Base-by-base conservation (phyloP, 2,797 vertebrate species). In the Bryconaethiops microstoma region DNA sequence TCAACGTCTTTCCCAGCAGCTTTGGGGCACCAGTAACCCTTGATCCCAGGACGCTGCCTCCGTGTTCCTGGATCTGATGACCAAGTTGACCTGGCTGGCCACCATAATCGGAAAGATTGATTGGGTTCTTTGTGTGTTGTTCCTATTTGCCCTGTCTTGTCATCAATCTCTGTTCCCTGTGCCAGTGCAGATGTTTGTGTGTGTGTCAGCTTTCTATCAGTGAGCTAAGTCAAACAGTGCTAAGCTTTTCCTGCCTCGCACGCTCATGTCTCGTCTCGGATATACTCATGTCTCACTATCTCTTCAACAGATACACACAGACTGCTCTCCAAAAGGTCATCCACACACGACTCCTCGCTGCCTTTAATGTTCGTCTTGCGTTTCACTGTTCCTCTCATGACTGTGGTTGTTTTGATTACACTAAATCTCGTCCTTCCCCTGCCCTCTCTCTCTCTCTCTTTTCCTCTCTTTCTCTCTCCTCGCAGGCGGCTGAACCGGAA, bases 401-500 rank as follows among this genome's bases (percentile, higher is more conserved):
- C 67, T 76, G 60, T 48, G 35, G 67, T 77, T 81, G 76, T 70
- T 84, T 85, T 79, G 77, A 84, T 70, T 64, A 73, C 67, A 59
- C 74, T 86, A 59, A 85, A 76, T 77, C 57, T 81, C 75, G 55
- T 77, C 81, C 75, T 84, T 71, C 64, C 60, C 59, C 7, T 83
- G 45, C 60, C 78, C 71, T 83, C 60, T 76, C 74, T 70, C 64
- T 45, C 64, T 73, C 62, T 45, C 65, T 68, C 64, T 54, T 45
- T 72, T 25, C 74, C 71, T 69, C 39, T 29, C n/a, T 74, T 60
- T 80, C n/a, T 64, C 14, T 82, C 39, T 81, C 63, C 78, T 84
- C 87, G 83, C 90, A 99, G 98, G 84, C 97, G 97, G 40, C 92
- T 99, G 90, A 99, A 99, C 95, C 96, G 96, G 93, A 99, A 99